Percentiles rank a stretch among this genome's conserved stretches.
phyloP scores from a whole-genome alignment of 2,113 vertebrate genomes.

The Sardina pilchardus region DNA sequence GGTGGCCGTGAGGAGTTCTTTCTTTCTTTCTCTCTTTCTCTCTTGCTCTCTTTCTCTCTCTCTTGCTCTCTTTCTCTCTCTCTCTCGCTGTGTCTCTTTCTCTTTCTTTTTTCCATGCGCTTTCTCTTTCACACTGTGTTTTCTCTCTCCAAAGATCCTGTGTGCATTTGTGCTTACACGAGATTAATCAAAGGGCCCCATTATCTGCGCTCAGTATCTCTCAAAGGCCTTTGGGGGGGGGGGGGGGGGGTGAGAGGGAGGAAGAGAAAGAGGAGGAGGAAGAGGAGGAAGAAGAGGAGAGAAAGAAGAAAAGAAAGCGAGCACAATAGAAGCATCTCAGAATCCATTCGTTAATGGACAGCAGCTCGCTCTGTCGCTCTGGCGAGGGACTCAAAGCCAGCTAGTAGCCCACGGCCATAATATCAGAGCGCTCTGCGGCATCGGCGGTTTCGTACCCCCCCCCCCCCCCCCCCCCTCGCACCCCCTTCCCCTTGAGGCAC shows the following conservation, averaged over 20 bases:
- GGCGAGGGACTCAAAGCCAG: too few species aligned
- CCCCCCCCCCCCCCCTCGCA: too few species aligned
- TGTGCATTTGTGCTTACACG: not conserved
- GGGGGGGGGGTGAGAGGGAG: not conserved
- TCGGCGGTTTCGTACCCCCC: too few species aligned
- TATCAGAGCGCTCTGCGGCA: too few species aligned
- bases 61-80: not conserved
- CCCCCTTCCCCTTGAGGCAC: too few species aligned
- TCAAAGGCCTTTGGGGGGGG: not conserved
- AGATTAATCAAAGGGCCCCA: not conserved
- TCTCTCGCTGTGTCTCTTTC: not conserved
- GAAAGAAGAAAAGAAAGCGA: not conserved
- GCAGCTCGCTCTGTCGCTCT: too few species aligned
- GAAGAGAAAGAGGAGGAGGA: not conserved
- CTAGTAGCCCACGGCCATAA: too few species aligned
- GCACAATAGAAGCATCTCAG: not conserved
- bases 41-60: not conserved
- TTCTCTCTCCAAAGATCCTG: not conserved
- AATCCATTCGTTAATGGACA: not conserved
- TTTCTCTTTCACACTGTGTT: not conserved
- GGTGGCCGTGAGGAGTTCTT: not conserved
- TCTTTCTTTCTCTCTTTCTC: not conserved
- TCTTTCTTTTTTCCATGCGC: not conserved
- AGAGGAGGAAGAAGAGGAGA: not conserved
- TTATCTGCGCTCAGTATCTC: not conserved